phyloP scores from a whole-genome alignment of 2,797 vertebrate species.

The Spondyliosoma cantharus region DNA sequence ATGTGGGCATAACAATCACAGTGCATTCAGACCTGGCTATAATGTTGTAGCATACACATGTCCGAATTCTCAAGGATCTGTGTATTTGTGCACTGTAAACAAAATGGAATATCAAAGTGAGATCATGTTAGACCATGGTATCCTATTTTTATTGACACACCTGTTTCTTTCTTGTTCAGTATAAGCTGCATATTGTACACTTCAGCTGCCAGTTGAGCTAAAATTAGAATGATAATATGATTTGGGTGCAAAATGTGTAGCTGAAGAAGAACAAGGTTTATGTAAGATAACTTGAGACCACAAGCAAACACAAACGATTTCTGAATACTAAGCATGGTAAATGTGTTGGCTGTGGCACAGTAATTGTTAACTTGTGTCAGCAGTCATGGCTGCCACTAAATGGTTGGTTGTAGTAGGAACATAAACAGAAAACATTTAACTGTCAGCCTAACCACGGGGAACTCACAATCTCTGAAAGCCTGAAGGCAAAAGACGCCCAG shows the following conservation, averaged over 20 bases:
- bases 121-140: background rate
- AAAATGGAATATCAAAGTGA: constrained; percentile 11
- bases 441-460: constrained; percentile 12
- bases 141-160: constrained; percentile 19
- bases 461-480: constrained; percentile 16
- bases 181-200: background rate
- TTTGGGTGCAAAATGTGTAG: background rate
- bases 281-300: background rate
- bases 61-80: background rate
- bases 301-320: constrained; percentile 10
- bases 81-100: constrained; percentile 1
- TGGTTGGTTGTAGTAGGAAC: background rate
- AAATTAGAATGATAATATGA: background rate
- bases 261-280: background rate
- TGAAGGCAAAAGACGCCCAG: background rate
- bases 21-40: constrained; percentile 2
- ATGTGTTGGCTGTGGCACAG: background rate
- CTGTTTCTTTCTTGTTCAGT: constrained; percentile 11
- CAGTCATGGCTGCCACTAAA: background rate
- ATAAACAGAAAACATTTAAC: constrained; percentile 19
- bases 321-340: background rate
- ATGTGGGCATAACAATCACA: constrained; percentile 10
- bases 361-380: background rate
- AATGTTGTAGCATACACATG: constrained; percentile 6
- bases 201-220: background rate